Percentiles rank a stretch among this genome's conserved stretches.
These are phyloP conservation scores for Diaperis boleti DNA, from an alignment of 2,888 invertebrate genomes.

Conservation along the genomic window DNA sequence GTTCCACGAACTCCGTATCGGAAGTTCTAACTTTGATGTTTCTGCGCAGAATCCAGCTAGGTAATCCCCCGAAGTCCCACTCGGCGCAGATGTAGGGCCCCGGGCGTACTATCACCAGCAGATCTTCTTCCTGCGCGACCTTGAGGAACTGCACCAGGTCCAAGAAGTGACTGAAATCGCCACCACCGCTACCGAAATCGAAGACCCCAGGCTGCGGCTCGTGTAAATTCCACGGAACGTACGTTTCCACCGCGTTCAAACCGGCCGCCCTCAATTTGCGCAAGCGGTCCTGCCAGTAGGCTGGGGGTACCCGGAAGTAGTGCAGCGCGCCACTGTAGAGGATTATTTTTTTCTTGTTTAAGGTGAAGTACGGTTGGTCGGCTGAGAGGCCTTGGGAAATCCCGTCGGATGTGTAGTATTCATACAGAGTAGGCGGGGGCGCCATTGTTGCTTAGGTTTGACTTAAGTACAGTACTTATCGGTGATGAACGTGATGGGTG, in stretches of 20 bases:
- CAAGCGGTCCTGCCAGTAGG: conserved; percentile 85
- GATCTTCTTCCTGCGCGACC: conserved; percentile 79
- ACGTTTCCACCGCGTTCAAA: conserved; percentile 85
- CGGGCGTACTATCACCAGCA: conserved; percentile 83
- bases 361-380: conserved; percentile 59
- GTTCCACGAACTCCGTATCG: conserved; percentile 65
- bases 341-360: conserved; percentile 65
- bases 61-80: conserved; percentile 73
- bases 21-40: conserved; percentile 63
- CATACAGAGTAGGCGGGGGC: conserved; percentile 62
- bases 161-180: conserved; percentile 64
- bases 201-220: conserved; percentile 79
- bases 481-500: no score
- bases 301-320: conserved; percentile 84
- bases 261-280: conserved; percentile 84
- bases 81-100: conserved; percentile 95
- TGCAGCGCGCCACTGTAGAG: conserved; percentile 76
- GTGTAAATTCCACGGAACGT: conserved; percentile 91
- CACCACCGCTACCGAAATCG: conserved; percentile 74
- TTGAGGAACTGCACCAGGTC: conserved; percentile 75
- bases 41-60: conserved; percentile 58
- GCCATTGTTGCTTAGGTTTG: background rate
- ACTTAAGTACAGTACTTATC: no score
- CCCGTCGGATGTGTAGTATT: conserved; percentile 64
- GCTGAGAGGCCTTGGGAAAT: conserved; percentile 57